These are phyloP conservation scores for Olivierus martensii DNA, from an alignment of 1,140 invertebrate genomes.

Conservation along the genomic window DNA sequence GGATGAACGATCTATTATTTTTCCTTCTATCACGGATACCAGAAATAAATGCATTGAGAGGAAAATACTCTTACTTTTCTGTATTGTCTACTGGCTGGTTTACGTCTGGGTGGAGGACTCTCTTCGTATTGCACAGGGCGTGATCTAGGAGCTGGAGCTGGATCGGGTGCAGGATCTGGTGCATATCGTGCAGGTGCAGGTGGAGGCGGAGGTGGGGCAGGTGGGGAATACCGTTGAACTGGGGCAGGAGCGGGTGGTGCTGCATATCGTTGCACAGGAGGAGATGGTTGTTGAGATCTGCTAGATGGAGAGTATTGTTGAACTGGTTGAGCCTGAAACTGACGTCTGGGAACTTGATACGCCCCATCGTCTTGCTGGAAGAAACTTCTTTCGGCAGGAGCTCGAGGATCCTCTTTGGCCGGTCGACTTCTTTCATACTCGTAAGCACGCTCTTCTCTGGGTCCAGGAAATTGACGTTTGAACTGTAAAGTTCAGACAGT, in stretches of 20 bases:
- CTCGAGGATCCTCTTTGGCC: neutral
- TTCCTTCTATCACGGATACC: too few species aligned
- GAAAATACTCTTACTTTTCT: slow-evolving; percentile 2
- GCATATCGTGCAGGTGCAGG: neutral
- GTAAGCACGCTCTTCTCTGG: slow-evolving; percentile 2
- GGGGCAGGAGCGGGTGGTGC: neutral
- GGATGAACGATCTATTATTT: too few species aligned
- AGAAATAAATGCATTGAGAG: too few species aligned
- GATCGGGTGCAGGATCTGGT: neutral
- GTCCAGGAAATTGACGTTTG: slow-evolving; percentile 14
- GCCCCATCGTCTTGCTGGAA: neutral
- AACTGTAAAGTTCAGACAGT: slow-evolving; percentile 2
- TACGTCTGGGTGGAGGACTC: neutral
- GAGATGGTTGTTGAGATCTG: neutral
- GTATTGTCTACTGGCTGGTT: neutral
- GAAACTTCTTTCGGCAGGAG: neutral
- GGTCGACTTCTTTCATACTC: neutral
- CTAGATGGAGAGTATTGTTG: slow-evolving; percentile 4
- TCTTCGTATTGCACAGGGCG: neutral
- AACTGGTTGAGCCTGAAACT: slow-evolving; percentile 1
- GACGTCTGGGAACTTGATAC: slow-evolving; percentile 3
- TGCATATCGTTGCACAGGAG: neutral
- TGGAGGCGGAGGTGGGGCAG: neutral
- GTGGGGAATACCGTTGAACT: neutral
- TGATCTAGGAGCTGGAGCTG: neutral